Percentiles rank a stretch among this genome's conserved stretches.
phyloP scores from a whole-genome alignment of 2,113 vertebrate species.

The Ginglymostoma cirratum region DNA sequence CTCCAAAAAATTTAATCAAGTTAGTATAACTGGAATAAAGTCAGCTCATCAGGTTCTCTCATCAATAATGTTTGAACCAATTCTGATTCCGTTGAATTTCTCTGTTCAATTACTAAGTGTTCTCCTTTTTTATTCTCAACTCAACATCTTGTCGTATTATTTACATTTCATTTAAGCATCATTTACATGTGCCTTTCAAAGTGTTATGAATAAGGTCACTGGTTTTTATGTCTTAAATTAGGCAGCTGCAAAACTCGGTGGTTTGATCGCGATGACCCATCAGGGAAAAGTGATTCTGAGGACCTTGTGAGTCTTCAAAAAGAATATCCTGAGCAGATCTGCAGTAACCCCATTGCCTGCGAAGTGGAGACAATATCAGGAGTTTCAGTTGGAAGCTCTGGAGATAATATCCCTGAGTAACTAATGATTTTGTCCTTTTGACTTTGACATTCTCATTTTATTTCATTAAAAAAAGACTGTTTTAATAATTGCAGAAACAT shows the following conservation, averaged over 20 bases:
- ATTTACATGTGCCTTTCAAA: too few species aligned
- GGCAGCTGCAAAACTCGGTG: conserved; percentile 46
- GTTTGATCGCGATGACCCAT: conserved; percentile 48
- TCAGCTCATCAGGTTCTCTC: too few species aligned
- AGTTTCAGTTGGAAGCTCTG: conserved; percentile 41
- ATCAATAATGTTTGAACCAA: too few species aligned
- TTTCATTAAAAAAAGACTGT: background rate
- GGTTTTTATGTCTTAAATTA: background rate
- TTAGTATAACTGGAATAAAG: too few species aligned
- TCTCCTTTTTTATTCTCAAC: too few species aligned
- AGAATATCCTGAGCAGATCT: conserved; percentile 40
- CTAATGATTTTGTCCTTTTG: background rate
- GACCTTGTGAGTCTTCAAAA: conserved; percentile 41
- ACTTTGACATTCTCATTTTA: too few species aligned
- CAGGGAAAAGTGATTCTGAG: conserved; percentile 45
- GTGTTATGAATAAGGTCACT: too few species aligned
- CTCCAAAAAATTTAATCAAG: too few species aligned
- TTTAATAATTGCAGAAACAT: background rate
- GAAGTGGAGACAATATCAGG: conserved; percentile 45
- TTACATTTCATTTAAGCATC: too few species aligned
- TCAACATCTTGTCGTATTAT: too few species aligned
- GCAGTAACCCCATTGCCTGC: conserved; percentile 45
- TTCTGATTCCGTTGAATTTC: too few species aligned
- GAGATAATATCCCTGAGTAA: conserved; percentile 44
- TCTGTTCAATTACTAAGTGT: too few species aligned